Conservation (phyloP, 2,888 invertebrate species). For the Poecilobothrus nobilitatus region DNA sequence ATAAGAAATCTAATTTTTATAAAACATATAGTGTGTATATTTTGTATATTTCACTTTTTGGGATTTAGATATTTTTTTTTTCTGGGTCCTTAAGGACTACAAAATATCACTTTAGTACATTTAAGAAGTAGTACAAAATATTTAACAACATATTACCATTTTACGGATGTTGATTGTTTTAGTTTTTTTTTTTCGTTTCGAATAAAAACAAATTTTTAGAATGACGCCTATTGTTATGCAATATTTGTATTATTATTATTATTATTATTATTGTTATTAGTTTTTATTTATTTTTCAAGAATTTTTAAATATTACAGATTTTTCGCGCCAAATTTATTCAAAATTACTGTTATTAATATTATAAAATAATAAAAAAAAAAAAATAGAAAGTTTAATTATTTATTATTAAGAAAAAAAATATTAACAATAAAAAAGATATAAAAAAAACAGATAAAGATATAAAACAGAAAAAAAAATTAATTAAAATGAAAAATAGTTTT, state of each 20-base stretch:
- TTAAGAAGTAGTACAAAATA: neutral
- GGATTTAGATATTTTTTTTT: neutral
- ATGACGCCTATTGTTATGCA: neutral
- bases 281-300: neutral
- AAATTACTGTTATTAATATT: no score
- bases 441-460: no score
- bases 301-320: constrained; percentile 14
- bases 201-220: neutral
- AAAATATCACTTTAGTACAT: neutral
- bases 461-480: no score
- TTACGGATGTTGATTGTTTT: neutral
- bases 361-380: no score
- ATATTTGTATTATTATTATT: neutral
- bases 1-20: neutral
- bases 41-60: neutral
- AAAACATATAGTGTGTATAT: no score
- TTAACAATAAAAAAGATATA: no score
- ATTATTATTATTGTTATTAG: no score
- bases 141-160: neutral
- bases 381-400: no score
- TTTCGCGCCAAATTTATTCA: constrained; percentile 7
- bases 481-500: no score
- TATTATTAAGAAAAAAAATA: no score
- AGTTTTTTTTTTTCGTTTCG: neutral
- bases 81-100: neutral